Evolutionary conservation across 1,140 invertebrate genomes (phyloP), one percentile per base, ranked within the genome.

Genomic region (Caenorhabditis remanei): DNA sequence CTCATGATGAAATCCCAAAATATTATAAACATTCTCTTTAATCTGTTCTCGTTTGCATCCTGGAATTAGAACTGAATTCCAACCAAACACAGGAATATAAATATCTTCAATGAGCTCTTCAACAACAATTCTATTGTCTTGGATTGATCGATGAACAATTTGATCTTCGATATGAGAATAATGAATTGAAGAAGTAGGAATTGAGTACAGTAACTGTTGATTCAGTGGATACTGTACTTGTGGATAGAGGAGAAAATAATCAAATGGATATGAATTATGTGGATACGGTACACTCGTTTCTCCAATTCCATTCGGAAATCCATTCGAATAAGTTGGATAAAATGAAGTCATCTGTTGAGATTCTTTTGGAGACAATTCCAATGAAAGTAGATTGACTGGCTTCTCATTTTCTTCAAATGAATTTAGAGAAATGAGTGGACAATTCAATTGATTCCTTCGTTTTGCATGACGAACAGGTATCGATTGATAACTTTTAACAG

Each of bases 51-150:
- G 32, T 32, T 41, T 32, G 32, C 24, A 32, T 67, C 46, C 71
- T 21, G 71, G 71, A 3, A 79, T 11, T 1, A 79, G n/a, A 79
- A 79, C 24, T 5, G 71, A n/a, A 50, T 79, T 79, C 71, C 71
- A 79, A 19, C 71, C 71, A 21, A 53, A 79, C 24, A 53, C 71
- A 13, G 71, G 71, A 79, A 50, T 40, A 24, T 79, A 79, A 9
- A 40, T 11, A 40, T 40, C 24, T 16, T 67, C 19, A 67, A 13
- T 53, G 32, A 32, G 32, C 32, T 63, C 21, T 32, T 63, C 13
- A 13, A 40, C 3, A 32, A 32, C 61, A 13, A 13, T 8, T 40
- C 13, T 63, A n/a, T 58, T 58, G 19, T 58, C 19, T 21, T 63
- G n/a, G 21, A 63, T 63, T 53, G 16, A 53, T 53, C 16, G 50